phyloP scores from a whole-genome alignment of 2,888 invertebrate species.

The Lutraria lutraria region DNA sequence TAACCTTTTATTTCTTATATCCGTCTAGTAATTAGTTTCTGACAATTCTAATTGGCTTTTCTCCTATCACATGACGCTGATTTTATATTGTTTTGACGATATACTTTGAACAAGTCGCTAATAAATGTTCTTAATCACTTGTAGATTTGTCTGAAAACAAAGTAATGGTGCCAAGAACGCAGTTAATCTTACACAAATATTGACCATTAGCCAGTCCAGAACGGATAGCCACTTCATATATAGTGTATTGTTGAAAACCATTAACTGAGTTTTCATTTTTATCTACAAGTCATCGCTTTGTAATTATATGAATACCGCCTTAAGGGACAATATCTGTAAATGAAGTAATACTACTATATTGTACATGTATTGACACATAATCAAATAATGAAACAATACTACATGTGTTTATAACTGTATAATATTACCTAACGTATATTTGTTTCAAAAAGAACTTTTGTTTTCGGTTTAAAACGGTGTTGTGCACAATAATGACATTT shows the following conservation, averaged over 20 bases:
- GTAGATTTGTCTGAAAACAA: not conserved
- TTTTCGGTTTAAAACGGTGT: not conserved
- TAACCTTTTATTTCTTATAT: no score
- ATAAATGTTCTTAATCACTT: no score
- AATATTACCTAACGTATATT: not conserved
- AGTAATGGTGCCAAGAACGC: not conserved
- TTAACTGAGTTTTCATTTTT: slow-evolving; percentile 12
- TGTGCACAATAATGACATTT: not conserved
- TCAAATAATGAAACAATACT: not conserved
- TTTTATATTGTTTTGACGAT: no score
- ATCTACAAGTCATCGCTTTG: not conserved
- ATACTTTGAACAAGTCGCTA: no score
- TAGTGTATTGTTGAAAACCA: not conserved
- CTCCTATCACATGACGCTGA: no score
- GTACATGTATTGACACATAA: slow-evolving; percentile 4
- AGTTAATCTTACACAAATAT: not conserved
- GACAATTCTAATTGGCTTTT: not conserved
- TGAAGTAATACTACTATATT: not conserved
- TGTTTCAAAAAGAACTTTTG: slow-evolving; percentile 5
- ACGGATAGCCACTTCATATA: not conserved
- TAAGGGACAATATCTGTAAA: not conserved
- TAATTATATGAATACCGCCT: not conserved
- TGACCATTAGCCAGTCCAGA: not conserved
- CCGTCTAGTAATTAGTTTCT: not conserved
- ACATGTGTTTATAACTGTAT: not conserved